Percentiles rank a stretch among this genome's conserved stretches.
These are phyloP conservation scores for Cephalopholis sonnerati DNA, from an alignment of 2,113 vertebrate species.

Conservation along the genomic window DNA sequence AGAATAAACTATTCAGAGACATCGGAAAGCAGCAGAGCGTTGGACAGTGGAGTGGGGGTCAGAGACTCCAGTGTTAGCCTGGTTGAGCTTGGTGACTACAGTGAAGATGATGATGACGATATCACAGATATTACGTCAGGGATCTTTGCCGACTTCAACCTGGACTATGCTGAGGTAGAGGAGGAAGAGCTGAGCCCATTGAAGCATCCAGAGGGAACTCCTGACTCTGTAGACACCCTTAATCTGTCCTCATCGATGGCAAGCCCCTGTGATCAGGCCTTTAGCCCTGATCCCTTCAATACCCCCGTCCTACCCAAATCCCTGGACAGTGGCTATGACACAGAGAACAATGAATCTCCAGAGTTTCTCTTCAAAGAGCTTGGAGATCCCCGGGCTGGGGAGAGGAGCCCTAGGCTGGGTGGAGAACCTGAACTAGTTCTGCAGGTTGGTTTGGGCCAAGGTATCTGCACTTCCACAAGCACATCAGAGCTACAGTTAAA, in stretches of 20 bases:
- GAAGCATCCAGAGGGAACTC: constrained; percentile 86
- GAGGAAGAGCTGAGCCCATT: constrained; percentile 81
- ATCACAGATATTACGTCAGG: constrained; percentile 87
- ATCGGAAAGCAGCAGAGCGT: constrained; percentile 60
- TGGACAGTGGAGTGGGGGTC: constrained; percentile 67
- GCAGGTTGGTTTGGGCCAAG: constrained; percentile 78
- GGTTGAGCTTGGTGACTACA: constrained; percentile 82
- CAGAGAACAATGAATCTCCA: constrained; percentile 96
- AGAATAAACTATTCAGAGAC: constrained; percentile 60
- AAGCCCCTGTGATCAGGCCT: constrained; percentile 86
- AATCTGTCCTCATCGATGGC: constrained; percentile 86
- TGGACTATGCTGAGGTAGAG: constrained; percentile 83
- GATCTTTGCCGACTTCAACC: constrained; percentile 86
- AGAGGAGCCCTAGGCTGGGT: constrained; percentile 59
- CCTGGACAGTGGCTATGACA: constrained; percentile 96
- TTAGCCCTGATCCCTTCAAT: constrained; percentile 84
- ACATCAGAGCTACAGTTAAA: constrained; percentile 81
- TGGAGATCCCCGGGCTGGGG: constrained; percentile 76
- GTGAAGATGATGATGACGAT: constrained; percentile 84
- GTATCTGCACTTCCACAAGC: constrained; percentile 62
- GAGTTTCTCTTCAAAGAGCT: constrained; percentile 94
- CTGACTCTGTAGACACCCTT: constrained; percentile 86
- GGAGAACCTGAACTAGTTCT: constrained; percentile 75
- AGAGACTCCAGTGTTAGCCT: constrained; percentile 80
- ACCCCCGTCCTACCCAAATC: constrained; percentile 88